Base-by-base conservation (phyloP, 1,140 invertebrate species). In the Lepidurus arcticus region DNA sequence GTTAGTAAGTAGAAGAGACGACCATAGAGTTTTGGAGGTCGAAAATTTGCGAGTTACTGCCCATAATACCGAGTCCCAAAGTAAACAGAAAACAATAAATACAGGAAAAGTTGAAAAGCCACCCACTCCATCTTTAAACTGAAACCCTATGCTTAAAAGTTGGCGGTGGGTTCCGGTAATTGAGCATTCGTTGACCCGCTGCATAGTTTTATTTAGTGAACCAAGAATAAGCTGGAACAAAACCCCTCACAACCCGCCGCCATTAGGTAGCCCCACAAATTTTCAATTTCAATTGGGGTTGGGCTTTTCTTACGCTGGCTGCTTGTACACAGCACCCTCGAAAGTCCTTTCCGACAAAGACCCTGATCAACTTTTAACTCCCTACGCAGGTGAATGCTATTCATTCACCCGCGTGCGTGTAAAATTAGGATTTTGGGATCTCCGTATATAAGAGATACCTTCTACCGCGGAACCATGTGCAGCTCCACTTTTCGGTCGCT, bases 321-420 rank as follows among this genome's bases (percentile, higher is more conserved):
- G 34, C 34, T 34, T 34, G 34, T 34, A 34, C 34, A 34, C 34
- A 34, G 34, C 16, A 65, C 9, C 21, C 16, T 65, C 21, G 8
- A 65, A 65, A n/a, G 53, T 65, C 53, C 53, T 13, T 16, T 65
- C 53, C 53, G 53, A 65, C 53, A 65, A 65, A 65, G 13, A 65
- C 53, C 13, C 21, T 65, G 8, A 21, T 7, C 13, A 21, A 7
- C 8, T 65, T 21, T 21, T 65, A 65, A 11, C 10, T 7, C 21
- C 13, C 8, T n/a, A 21, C 16, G 21, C 53, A 65, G 53, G 53
- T 65, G 53, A 65, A 65, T 65, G 21, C 53, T 65, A 65, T 65
- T 65, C 53, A 65, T 65, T 65, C 53, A 65, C 53, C 53, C 53
- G 53, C 53, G 53, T 65, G 53, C 53, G 53, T 65, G 53, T 65